Evolutionary conservation across 2,113 vertebrate genomes (phyloP), one percentile per base, ranked within the genome.

Genomic region (Thalassoma bifasciatum): DNA sequence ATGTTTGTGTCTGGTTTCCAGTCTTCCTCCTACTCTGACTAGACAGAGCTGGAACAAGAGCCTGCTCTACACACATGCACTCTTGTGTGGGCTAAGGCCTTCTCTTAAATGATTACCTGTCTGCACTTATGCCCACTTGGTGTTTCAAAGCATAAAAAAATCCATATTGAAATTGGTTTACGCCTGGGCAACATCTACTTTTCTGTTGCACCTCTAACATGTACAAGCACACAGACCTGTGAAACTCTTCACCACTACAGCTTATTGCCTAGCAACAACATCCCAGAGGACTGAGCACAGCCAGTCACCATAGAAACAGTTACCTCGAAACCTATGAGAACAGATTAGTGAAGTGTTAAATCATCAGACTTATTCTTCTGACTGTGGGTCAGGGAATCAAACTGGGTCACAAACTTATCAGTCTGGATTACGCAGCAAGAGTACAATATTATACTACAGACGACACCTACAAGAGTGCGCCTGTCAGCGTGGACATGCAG

Each of bases 261-360:
- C 38, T 23, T 72, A 76, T 64, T 59, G 72, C 90, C 79, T 81
- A 87, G 89, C 83, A 86, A 89, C 86, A 86, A 44, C 83, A 64
- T 88, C 85, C 78, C 67, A 64, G 59, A 81, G 76, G 66, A 79
- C 77, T 63, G 62, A 89, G 81, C 70, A 88, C 79, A 79, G 72
- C 66, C 78, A 37, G 75, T 86, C 76, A 77, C 79, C 75, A 84
- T 87, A 73, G 86, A 79, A 90, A 90, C 89, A n/a, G 79, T 86
- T 88, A 88, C 85, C 82, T 88, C 81, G 86, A 83, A 84, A 86
- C 79, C 82, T 75, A 44, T 56, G 21, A 66, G 67, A 71, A 54
- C 36, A 52, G 83, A 87, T 89, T 89, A 79, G 37, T 69, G 17
- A 2, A 37, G 16, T 66, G 76, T 86, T 84, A 72, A 57, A 75